Evolutionary conservation across 1,140 invertebrate species (phyloP), one percentile per base, ranked within the genome.

Genomic region (Aphelenchoides besseyi): DNA sequence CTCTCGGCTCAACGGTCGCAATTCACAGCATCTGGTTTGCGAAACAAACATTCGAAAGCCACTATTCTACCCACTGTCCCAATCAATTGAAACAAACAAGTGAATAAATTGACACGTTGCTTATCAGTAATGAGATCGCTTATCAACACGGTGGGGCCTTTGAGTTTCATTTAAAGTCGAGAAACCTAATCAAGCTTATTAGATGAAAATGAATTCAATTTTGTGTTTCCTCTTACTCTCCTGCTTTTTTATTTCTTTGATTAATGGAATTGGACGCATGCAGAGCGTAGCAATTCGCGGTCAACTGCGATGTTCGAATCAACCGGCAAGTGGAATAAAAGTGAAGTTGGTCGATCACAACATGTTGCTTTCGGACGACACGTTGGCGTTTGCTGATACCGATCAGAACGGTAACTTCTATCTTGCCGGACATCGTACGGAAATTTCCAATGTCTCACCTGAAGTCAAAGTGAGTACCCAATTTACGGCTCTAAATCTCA

Each of bases 381-480:
- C 18, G 55, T 23, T 59, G 5, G 55, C 55, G 5, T 18, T 8
- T 8, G 55, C 55, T 23, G 55, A 59, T 59, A 8, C 26, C 18
- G 55, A 59, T 18, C 18, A 5, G 18, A 5, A 59, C 5, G 55
- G 55, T 33, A 59, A 59, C 55, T 59, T 59, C 55, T 59, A 59
- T 18, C 32, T 59, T 5, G 5, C 26, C 23, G 55, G 55, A 28
- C 55, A 59, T 23, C 55, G 55, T 8, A 33, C 55, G 5, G 55
- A 59, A 33, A 59, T 59, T 23, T 29, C 55, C 5, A 59, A 18
- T 59, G 26, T 33, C 12, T 5, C 32, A 5, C 32, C 32, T 59
- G 37, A 41, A 41, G 5, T 41, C 5, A 41, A 41, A n/a, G n/a
- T 59, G 26, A 8, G 18, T 8, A 16, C 18, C 12, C 26, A 59